These are phyloP conservation scores for Drosophila kambysellisi DNA, from an alignment of 2,888 invertebrate species.

Conservation along the genomic window DNA sequence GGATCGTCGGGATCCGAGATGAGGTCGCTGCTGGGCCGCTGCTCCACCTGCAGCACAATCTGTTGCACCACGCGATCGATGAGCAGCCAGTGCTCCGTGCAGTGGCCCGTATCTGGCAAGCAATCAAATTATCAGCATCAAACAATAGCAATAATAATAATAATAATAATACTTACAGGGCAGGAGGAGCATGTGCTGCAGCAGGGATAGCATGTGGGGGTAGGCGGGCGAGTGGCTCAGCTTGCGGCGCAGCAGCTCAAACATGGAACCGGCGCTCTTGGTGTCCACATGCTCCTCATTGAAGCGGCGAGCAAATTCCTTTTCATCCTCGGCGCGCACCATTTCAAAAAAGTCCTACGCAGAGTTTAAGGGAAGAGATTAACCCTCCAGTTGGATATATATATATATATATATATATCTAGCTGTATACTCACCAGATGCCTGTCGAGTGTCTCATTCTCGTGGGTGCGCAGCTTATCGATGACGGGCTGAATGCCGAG, in stretches of 20 bases:
- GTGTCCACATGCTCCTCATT: conserved; percentile 97
- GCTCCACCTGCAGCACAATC: conserved; percentile 91
- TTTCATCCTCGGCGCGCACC: conserved; percentile 98
- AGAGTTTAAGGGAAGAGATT: neutral
- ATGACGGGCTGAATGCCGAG: conserved; percentile 98
- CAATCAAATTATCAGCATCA: neutral
- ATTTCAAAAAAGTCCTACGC: conserved; percentile 96
- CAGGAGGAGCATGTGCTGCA: conserved; percentile 94
- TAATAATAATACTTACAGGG: conserved; percentile 87
- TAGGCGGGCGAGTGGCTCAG: conserved; percentile 96
- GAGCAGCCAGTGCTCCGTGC: conserved; percentile 96
- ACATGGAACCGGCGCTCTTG: conserved; percentile 96
- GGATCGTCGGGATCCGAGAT: conserved; percentile 82
- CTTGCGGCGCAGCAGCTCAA: conserved; percentile 94
- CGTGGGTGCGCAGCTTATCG: conserved; percentile 95
- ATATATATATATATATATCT: neutral
- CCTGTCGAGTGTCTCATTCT: conserved; percentile 96
- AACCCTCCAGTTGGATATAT: neutral
- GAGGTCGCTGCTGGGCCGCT: conserved; percentile 83
- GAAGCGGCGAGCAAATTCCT: conserved; percentile 95
- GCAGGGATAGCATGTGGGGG: conserved; percentile 95
- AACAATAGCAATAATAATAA: too few species aligned
- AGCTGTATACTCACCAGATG: conserved; percentile 88
- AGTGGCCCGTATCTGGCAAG: conserved; percentile 91
- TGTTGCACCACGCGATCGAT: conserved; percentile 98